Base-by-base conservation (phyloP, 2,797 vertebrate species). In the Chelon auratus region DNA sequence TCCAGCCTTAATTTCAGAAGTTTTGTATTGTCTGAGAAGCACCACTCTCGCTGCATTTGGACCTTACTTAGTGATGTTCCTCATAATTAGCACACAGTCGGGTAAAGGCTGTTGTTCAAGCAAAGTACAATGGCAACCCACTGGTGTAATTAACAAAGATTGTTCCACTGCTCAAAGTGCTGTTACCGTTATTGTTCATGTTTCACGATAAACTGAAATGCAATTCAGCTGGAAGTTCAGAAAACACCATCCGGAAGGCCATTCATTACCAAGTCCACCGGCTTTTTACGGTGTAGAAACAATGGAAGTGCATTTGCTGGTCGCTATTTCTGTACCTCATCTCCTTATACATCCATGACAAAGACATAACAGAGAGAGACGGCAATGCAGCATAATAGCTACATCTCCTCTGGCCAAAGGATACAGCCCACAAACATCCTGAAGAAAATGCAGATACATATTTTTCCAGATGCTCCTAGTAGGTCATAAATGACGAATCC, bases 121-220 rank as follows among this genome's bases (percentile, higher is more conserved):
- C 59, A n/a, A 45, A 77, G 30, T 4, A 54, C 20, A 26, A 71
- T 26, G n/a, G 17, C 33, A 55, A 64, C 45, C 17, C 24, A 47
- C 40, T 18, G 18, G 55, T 54, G n/a, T 26, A 47, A 68, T 60
- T 45, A 67, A 63, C 14, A 43, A 33, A 6, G 42, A 59, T 22
- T 43, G 18, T 77, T 73, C 9, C 59, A 10, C 40, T 42, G 52
- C 47, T 65, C 40, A 59, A 18, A 69, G n/a, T 30, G 11, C 37
- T 43, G 13, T 45, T 42, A 47, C 26, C 54, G 7, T 56, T 60
- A 26, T 33, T 58, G 4, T 71, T 66, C 18, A 56, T 24, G 15
- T 69, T 72, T 63, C 55, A 71, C 9, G 51, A 36, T 40, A n/a
- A 59, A n/a, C 26, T 18, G 4, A 51, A 48, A 54, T 13, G 13